Evolutionary conservation across 2,797 vertebrate genomes (phyloP).

Genomic region (Dromococcyx pavoninus): DNA sequence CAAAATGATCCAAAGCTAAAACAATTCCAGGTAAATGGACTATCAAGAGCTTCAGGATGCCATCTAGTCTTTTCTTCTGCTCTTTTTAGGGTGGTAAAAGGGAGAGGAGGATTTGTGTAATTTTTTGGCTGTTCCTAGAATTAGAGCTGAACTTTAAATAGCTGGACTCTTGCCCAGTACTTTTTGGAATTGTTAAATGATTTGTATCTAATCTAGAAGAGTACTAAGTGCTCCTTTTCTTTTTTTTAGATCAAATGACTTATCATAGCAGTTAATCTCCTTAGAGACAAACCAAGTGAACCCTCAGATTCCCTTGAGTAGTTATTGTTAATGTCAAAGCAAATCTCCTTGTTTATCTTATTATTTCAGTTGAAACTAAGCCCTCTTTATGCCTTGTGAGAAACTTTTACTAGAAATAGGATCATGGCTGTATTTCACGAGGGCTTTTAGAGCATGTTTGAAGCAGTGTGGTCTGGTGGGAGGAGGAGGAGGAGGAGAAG

Average conservation of each 20-base stretch:
- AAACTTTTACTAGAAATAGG: constrained; percentile 10
- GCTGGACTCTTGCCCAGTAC: constrained; percentile 26
- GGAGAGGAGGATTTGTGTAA: constrained; percentile 6
- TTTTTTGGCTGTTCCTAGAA: constrained; percentile 19
- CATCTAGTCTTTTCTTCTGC: not conserved
- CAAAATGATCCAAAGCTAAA: not conserved
- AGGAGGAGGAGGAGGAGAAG: not conserved
- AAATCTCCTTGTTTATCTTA: constrained; percentile 59
- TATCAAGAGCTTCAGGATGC: not conserved
- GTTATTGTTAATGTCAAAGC: constrained; percentile 26
- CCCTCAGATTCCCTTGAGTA: constrained; percentile 21
- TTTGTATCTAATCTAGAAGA: constrained; percentile 31
- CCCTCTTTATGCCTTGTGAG: not conserved
- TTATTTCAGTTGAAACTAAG: constrained; percentile 49
- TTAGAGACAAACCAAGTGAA: constrained; percentile 45
- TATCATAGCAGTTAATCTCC: constrained; percentile 49
- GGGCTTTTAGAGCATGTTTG: constrained; percentile 13
- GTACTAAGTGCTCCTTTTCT: not conserved
- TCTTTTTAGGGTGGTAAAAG: not conserved
- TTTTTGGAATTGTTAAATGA: constrained; percentile 41
- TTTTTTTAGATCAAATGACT: constrained; percentile 10
- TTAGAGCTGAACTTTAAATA: constrained; percentile 39
- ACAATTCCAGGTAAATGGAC: not conserved
- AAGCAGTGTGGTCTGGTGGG: not conserved
- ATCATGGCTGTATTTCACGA: constrained; percentile 23